Percentiles rank a stretch among this genome's conserved stretches.
These are phyloP conservation scores for Eretmochelys imbricata DNA, from an alignment of 2,113 vertebrate species.

Conservation along the genomic window DNA sequence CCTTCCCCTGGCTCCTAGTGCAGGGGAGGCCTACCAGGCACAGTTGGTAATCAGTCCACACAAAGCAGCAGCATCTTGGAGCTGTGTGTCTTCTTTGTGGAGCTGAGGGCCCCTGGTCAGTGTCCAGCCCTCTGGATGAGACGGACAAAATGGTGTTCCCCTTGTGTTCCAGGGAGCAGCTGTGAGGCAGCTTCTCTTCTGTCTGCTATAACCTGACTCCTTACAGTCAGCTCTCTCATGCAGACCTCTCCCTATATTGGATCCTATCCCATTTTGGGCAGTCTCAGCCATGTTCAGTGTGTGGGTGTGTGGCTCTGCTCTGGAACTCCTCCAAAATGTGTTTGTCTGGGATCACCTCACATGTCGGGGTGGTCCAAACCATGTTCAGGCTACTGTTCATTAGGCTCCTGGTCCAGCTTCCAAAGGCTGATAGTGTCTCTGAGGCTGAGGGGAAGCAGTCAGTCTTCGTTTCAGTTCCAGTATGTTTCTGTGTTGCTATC, in stretches of 20 bases:
- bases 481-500: background rate
- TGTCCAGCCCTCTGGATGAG: background rate
- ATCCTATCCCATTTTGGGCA: background rate
- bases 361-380: background rate
- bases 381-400: background rate
- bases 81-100: background rate
- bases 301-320: background rate
- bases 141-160: background rate
- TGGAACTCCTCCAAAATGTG: background rate
- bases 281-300: background rate
- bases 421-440: background rate
- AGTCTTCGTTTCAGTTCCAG: background rate
- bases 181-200: background rate
- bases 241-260: background rate
- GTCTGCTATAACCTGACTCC: background rate
- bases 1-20: background rate
- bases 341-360: background rate
- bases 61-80: background rate
- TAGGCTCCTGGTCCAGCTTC: background rate
- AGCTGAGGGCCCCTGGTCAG: background rate
- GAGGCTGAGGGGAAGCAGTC: background rate
- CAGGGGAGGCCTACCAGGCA: background rate
- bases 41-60: background rate
- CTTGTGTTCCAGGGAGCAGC: background rate
- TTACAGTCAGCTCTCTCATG: background rate